These are phyloP conservation scores for Myxocyprinus asiaticus DNA, from an alignment of 2,113 vertebrate genomes.

Conservation along the genomic window DNA sequence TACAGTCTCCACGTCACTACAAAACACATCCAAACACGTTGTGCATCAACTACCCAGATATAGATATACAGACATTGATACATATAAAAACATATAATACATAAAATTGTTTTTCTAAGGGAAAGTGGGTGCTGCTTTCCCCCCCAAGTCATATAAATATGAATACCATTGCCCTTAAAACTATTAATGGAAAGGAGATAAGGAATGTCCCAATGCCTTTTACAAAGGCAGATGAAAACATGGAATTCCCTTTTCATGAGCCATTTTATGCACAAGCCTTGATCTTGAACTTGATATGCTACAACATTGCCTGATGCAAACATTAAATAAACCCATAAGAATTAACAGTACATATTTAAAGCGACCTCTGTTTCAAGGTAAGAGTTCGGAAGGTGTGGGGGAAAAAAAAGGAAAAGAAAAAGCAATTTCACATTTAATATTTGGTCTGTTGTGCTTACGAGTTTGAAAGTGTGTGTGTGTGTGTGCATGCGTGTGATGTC, in stretches of 20 bases:
- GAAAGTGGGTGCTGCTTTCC: too few species aligned
- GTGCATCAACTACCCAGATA: too few species aligned
- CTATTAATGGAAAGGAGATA: background rate
- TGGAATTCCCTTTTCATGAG: slow-evolving; percentile 21
- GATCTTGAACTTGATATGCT: background rate
- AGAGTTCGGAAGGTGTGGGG: slow-evolving; percentile 31
- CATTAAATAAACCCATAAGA: slow-evolving; percentile 44
- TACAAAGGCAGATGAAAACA: background rate
- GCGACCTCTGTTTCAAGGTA: slow-evolving; percentile 51
- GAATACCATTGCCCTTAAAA: too few species aligned
- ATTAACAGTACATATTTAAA: slow-evolving; percentile 44
- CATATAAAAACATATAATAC: background rate
- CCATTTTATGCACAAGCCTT: slow-evolving; percentile 22
- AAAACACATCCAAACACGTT: too few species aligned
- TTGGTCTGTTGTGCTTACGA: slow-evolving; percentile 47
- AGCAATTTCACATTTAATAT: slow-evolving; percentile 60
- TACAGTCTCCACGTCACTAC: too few species aligned
- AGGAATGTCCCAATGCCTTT: slow-evolving; percentile 9
- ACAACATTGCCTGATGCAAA: slow-evolving; percentile 6
- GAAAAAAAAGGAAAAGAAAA: slow-evolving; percentile 47
- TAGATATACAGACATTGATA: background rate
- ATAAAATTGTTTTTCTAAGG: too few species aligned
- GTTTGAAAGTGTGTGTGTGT: slow-evolving; percentile 39
- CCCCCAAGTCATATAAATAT: too few species aligned
- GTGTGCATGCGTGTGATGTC: slow-evolving; percentile 27